Evolutionary conservation across 2,113 vertebrate genomes (phyloP).

Genomic region (Brachionichthys hirsutus): DNA sequence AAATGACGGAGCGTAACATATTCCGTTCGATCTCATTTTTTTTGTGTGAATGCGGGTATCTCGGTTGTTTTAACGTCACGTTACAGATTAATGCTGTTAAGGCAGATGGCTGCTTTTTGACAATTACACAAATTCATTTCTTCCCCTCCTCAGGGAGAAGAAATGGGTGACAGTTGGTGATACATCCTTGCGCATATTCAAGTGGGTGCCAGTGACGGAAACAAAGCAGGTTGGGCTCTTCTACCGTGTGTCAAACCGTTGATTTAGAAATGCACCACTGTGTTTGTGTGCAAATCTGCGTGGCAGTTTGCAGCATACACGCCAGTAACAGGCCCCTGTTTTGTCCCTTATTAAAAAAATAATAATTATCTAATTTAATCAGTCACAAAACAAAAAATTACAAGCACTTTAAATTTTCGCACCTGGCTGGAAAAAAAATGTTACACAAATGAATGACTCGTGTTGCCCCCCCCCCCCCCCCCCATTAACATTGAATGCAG

Average conservation of each 20-base stretch:
- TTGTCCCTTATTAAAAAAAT: too few relatives aligned
- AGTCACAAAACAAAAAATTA: too few relatives aligned
- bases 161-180: conserved; percentile 98
- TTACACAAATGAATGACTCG: too few relatives aligned
- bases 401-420: too few relatives aligned
- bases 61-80: background rate
- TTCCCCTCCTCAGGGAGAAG: conserved; percentile 87
- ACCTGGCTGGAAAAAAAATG: too few relatives aligned
- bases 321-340: too few relatives aligned
- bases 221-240: conserved; percentile 87
- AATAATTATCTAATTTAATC: too few relatives aligned
- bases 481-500: too few relatives aligned
- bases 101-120: conserved; percentile 20
- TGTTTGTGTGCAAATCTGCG: background rate
- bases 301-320: too few relatives aligned
- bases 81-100: background rate
- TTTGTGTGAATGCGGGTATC: background rate
- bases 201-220: conserved; percentile 96
- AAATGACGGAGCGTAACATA: background rate
- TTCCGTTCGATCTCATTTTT: too few relatives aligned
- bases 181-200: conserved; percentile 95
- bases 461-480: too few relatives aligned
- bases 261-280: background rate
- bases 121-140: conserved; percentile 10
- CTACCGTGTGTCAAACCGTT: background rate